Base-by-base conservation (phyloP, 2,797 vertebrate species). In the Aeoliscus strigatus region DNA sequence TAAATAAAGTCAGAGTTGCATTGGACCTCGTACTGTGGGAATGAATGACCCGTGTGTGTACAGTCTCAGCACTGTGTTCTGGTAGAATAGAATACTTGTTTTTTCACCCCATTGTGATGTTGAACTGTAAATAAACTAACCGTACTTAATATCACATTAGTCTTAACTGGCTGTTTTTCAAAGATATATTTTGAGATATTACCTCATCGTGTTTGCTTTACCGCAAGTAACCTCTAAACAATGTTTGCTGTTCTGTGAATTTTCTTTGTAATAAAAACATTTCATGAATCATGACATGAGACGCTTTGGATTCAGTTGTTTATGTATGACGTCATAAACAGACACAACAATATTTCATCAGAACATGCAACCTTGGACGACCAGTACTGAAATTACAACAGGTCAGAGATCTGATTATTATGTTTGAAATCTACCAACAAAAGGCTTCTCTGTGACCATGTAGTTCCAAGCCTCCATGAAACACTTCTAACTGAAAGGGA, bases 181-280 rank as follows among this genome's bases (percentile, higher is more conserved):
- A 80, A 83, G 57, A 66, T 84, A 80, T 86, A 82, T 83, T 90
- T 89, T 86, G 71, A 80, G 75, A 84, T 77, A 83, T 86, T 70
- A 80, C 78, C 73, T 86, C 77, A 75, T 86, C 44, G 61, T 85
- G 76, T 84, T 80, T 82, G 74, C 76, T 84, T 83, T 83, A 63
- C 43, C 66, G 73, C 56, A 70, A 73, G 64, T 79, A 66, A 59
- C 77, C 80, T 84, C 78, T 77, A 83, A 87, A 89, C 67, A 73
- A 84, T 86, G 86, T 83, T 88, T 82, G 85, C 82, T 87, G 87
- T 90, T 87, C 80, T 87, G 89, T 88, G 87, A 89, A 81, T 86
- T 89, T 88, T 85, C 84, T 87, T 91, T 91, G 81, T 88, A 91
- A 90, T 91, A 90, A 90, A 91, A 91, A 86, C 55, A 72, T 83